Evolutionary conservation across 2,888 invertebrate species (phyloP), one percentile per base, ranked within the genome.

Genomic region (Ptychoptera contaminata): DNA sequence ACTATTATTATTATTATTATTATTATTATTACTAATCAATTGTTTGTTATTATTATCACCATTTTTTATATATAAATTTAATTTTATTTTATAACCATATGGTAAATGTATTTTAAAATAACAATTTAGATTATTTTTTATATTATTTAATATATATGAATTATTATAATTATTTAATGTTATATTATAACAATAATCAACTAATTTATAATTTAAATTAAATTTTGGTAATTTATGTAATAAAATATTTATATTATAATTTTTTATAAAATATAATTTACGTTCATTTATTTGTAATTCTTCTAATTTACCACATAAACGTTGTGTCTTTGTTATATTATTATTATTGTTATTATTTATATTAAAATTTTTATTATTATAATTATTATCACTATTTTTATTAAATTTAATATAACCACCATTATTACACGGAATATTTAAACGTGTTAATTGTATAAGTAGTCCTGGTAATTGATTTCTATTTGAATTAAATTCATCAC

Each of bases 151-250:
- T 58, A 74, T 74, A 66, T 76, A 76, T 55, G 77, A 74, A 56
- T 75, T 79, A 66, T 77, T 79, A 51, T 71, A 69, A 43, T 68
- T 67, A 52, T 72, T 70, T 51, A 79, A 70, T 32, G 77, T 74
- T 50, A 80, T 72, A 59, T 80, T 77, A 58, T 80, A 79, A 55
- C 82, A 82, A 58, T 76, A 75, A 63, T 82, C 81, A 47, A 81
- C 80, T 54, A 74, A 63, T 56, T 73, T 74, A 66, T 76, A 81
- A 54, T 67, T 68, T 54, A 79, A 69, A 59, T 74, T 71, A 69
- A 80, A 81, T 61, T 76, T 71, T 46, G 79, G 79, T 59, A 69
- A 69, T 49, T 76, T 77, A 55, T 73, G 73, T 45, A 77, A 62
- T 54, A 71, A 72, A 49, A 79, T 58, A 37, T 68, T 67, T 6